phyloP scores from a whole-genome alignment of 2,113 vertebrate species.

The Mystacornis crossleyi region DNA sequence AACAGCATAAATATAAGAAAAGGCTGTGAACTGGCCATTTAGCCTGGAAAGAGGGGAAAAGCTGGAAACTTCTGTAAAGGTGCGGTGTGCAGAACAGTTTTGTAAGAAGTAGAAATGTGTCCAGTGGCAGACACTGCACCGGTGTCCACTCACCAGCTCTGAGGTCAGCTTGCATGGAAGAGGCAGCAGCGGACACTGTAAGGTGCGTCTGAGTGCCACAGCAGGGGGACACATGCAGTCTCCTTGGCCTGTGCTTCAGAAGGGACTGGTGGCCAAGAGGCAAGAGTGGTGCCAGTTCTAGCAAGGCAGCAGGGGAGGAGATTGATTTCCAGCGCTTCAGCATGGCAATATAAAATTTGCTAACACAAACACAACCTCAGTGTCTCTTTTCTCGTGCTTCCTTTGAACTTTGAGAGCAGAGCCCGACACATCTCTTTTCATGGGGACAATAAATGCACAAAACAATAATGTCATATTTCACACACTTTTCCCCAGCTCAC shows the following conservation, averaged over 20 bases:
- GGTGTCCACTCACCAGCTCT: background rate
- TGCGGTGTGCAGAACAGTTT: background rate
- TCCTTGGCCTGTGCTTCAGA: background rate
- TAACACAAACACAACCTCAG: background rate
- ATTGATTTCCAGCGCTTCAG: background rate
- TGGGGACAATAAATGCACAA: background rate
- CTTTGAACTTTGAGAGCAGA: background rate
- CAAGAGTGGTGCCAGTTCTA: background rate
- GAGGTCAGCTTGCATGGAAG: background rate
- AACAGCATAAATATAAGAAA: background rate
- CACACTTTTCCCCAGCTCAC: background rate
- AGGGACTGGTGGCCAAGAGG: background rate
- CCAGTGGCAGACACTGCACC: background rate
- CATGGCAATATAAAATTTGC: background rate
- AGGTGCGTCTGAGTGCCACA: background rate
- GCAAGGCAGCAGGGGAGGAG: background rate
- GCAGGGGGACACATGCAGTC: rapidly evolving
- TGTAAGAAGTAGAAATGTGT: background rate
- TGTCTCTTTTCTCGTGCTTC: background rate
- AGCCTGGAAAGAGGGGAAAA: background rate
- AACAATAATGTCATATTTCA: background rate
- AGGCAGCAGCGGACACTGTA: too few relatives aligned
- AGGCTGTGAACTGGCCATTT: background rate
- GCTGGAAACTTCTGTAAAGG: background rate
- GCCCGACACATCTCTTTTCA: rapidly evolving